Conservation (phyloP, 2,113 vertebrate genomes). For the Boleophthalmus pectinirostris region DNA sequence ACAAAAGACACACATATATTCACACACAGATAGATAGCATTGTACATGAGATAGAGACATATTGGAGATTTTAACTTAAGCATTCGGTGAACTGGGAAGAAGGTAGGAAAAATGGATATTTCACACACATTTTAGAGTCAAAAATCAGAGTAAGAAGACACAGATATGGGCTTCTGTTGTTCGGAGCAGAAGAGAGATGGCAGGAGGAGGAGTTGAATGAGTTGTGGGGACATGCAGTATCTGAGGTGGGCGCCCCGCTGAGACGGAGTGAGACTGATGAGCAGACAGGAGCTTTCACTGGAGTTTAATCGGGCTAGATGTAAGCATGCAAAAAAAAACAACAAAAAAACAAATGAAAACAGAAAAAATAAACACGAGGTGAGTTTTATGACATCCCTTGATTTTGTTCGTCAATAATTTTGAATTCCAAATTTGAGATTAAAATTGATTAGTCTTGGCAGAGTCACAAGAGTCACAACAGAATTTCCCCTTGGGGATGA, state of each 20-base stretch:
- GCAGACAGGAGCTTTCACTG: background rate
- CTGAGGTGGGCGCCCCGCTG: conserved; percentile 33
- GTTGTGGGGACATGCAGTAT: conserved; percentile 25
- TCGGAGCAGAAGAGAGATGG: conserved; percentile 10
- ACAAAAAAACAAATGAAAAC: too few relatives aligned
- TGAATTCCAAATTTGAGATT: too few relatives aligned
- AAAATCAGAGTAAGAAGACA: background rate
- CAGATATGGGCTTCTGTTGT: background rate
- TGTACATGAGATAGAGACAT: conserved; percentile 22
- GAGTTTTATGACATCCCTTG: too few relatives aligned
- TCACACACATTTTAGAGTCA: background rate
- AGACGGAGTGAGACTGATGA: conserved; percentile 35
- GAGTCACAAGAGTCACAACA: too few relatives aligned
- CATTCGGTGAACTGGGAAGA: conserved; percentile 17
- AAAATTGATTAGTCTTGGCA: too few relatives aligned
- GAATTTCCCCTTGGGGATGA: too few relatives aligned
- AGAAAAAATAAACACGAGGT: too few relatives aligned
- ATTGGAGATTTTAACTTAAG: conserved; percentile 44
- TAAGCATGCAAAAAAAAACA: too few relatives aligned
- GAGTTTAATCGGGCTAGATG: background rate
- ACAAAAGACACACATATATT: conserved; percentile 37
- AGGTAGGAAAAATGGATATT: conserved; percentile 6
- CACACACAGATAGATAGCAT: conserved; percentile 29
- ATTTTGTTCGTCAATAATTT: too few relatives aligned
- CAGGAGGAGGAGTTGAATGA: conserved; percentile 43